A percentile compares a stretch with the other conserved stretches of the same genome.
Evolutionary conservation across 92 coral and sea anemone species (phyloP).

Genomic region (Blastomussa wellsi): DNA sequence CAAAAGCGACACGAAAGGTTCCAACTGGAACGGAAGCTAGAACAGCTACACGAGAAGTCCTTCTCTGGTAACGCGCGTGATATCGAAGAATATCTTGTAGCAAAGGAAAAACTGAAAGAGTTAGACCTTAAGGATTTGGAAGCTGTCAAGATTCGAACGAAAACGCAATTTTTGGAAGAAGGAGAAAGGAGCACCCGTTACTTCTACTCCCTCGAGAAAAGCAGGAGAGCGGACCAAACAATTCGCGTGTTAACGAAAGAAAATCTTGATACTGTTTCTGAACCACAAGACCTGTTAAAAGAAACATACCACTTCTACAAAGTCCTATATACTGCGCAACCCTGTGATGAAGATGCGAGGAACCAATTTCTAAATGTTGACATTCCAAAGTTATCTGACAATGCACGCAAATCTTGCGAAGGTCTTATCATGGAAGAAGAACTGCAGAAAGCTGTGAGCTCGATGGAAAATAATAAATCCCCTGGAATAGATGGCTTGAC

Average conservation of each 20-base stretch:
- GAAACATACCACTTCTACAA: slow-evolving; percentile 29
- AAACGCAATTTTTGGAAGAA: slow-evolving; percentile 15
- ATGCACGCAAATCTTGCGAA: background rate
- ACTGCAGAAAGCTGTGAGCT: background rate
- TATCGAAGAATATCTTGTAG: background rate
- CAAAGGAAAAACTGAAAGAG: slow-evolving; percentile 18
- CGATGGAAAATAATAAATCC: slow-evolving; percentile 24
- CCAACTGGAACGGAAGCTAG: background rate
- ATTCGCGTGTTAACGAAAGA: slow-evolving; percentile 9
- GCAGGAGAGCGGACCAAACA: slow-evolving; percentile 14
- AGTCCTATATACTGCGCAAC: slow-evolving; percentile 23
- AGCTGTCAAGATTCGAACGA: background rate
- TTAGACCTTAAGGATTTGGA: slow-evolving; percentile 20
- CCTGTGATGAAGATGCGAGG: background rate
- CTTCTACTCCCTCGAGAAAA: slow-evolving; percentile 8
- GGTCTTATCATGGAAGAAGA: background rate
- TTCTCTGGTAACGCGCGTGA: background rate
- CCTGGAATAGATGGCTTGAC: slow-evolving; percentile 4
- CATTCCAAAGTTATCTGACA: background rate
- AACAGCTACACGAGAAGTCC: background rate
- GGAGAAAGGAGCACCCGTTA: slow-evolving; percentile 32
- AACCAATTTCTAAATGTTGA: background rate
- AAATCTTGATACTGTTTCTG: slow-evolving; percentile 5
- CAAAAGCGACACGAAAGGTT: background rate
- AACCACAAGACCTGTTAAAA: background rate